phyloP scores from a whole-genome alignment of 1,140 invertebrate genomes.

The Chrysoperla carnea region DNA sequence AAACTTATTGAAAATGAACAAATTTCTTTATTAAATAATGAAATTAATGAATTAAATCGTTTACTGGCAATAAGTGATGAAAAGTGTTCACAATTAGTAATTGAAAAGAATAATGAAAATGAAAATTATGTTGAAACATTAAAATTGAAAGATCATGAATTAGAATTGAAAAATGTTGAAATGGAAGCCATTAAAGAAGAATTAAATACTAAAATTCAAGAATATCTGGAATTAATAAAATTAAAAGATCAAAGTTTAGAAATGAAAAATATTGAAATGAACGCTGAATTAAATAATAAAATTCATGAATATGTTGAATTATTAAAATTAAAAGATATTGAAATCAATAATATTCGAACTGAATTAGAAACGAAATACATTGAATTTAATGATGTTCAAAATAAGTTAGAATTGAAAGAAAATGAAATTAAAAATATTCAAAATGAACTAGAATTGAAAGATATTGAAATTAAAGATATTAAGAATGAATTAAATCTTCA shows the following conservation, averaged over 20 bases:
- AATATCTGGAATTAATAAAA: no score
- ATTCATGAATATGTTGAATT: no score
- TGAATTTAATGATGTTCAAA: no score
- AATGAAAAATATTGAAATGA: no score
- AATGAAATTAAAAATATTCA: conserved; percentile 18
- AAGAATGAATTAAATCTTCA: conserved; percentile 19
- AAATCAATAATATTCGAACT: no score
- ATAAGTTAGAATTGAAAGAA: background rate
- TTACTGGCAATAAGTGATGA: conserved; percentile 3
- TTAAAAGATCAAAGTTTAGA: no score
- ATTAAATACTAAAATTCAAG: no score
- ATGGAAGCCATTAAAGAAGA: background rate
- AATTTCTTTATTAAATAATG: conserved; percentile 1
- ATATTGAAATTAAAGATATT: conserved; percentile 18
- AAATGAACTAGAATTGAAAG: conserved; percentile 24
- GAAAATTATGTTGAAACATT: no score
- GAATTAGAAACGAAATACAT: no score
- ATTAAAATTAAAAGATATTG: no score
- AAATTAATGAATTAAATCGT: conserved; percentile 8
- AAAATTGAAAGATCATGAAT: conserved; percentile 9
- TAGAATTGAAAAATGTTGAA: conserved; percentile 9
- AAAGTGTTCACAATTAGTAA: conserved; percentile 2
- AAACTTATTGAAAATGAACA: background rate
- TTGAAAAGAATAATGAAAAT: conserved; percentile 7
- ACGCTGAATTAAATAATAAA: no score